phyloP scores from a whole-genome alignment of 1,140 invertebrate species.

The Sipha flava region DNA sequence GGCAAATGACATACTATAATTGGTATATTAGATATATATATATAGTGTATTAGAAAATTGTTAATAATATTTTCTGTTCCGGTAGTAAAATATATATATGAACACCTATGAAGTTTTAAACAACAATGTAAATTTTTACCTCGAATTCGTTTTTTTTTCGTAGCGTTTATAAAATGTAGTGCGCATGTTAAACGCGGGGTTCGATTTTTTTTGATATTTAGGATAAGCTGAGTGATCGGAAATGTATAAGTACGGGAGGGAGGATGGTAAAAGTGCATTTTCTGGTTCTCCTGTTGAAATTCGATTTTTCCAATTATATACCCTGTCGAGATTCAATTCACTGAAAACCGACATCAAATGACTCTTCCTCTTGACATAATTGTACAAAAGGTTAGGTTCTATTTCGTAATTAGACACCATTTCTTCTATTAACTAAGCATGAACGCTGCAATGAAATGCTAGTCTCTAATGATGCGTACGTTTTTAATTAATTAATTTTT shows the following conservation, averaged over 20 bases:
- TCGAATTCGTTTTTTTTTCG: not conserved
- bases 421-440: not conserved
- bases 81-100: no score
- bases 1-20: no score
- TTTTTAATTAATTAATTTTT: not conserved
- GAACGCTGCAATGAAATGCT: not conserved
- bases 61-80: no score
- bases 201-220: not conserved
- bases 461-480: not conserved
- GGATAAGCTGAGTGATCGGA: not conserved
- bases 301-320: not conserved
- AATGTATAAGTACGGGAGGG: not conserved
- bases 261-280: not conserved
- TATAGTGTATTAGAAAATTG: no score
- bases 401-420: constrained; percentile 4
- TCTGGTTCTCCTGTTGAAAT: not conserved
- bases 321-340: not conserved
- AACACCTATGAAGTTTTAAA: no score
- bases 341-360: constrained; percentile 4
- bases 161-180: not conserved
- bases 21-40: no score
- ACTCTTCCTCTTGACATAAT: not conserved
- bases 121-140: no score
- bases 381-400: constrained; percentile 3
- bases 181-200: not conserved